Conservation (phyloP, 2,797 vertebrate species). For the Anas bernieri region DNA sequence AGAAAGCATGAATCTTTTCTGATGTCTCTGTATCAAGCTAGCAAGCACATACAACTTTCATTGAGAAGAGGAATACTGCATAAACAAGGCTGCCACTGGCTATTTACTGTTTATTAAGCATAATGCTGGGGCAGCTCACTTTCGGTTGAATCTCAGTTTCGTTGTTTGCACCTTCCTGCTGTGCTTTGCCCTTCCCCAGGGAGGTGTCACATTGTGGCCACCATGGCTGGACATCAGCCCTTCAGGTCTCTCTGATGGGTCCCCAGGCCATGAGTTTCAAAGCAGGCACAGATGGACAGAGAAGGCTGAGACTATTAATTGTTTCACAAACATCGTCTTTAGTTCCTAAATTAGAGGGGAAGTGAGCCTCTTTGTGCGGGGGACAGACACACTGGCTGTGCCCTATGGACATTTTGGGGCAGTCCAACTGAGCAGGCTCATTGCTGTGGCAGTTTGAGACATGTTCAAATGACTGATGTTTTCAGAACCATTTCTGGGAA, state of each 20-base stretch:
- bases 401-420: neutral
- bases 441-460: neutral
- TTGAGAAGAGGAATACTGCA: neutral
- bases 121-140: neutral
- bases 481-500: neutral
- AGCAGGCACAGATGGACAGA: neutral
- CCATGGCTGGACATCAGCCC: neutral
- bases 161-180: neutral
- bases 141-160: neutral
- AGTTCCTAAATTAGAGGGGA: no score
- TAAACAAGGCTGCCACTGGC: neutral
- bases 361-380: neutral
- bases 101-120: neutral
- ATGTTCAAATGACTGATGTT: neutral
- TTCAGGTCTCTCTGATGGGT: neutral
- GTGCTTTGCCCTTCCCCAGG: neutral
- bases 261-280: neutral
- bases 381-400: neutral
- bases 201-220: neutral
- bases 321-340: no score
- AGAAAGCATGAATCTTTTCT: conserved; percentile 30
- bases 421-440: neutral
- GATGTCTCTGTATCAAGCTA: neutral
- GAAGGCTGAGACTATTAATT: neutral
- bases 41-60: neutral